Conservation (phyloP, 2,113 vertebrate species). For the Mola mola region DNA sequence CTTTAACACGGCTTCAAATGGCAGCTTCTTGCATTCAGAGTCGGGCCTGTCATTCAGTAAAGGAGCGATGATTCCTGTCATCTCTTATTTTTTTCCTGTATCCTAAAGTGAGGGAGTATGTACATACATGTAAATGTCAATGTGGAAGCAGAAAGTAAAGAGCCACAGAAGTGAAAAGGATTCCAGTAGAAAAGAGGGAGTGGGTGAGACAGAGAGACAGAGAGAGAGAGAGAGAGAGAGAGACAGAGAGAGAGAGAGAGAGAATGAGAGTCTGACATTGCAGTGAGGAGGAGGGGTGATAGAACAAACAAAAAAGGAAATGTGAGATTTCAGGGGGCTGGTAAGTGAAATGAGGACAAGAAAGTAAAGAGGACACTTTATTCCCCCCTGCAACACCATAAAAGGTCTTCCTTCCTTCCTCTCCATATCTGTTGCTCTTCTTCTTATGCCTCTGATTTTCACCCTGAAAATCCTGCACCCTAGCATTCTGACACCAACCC, state of each 20-base stretch:
- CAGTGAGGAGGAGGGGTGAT: not conserved
- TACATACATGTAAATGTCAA: too few species aligned
- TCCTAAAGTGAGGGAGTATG: constrained; percentile 22
- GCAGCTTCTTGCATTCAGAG: too few species aligned
- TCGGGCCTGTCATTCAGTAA: too few species aligned
- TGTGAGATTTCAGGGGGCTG: constrained; percentile 51
- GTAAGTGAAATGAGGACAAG: constrained; percentile 56
- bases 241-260: not conserved
- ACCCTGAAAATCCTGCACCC: not conserved
- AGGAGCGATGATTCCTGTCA: too few species aligned
- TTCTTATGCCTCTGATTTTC: not conserved
- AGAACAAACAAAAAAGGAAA: constrained; percentile 41
- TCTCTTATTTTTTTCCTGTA: too few species aligned
- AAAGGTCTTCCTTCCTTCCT: constrained; percentile 57
- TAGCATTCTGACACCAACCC: not conserved
- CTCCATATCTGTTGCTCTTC: constrained; percentile 24
- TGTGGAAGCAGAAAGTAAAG: constrained; percentile 63
- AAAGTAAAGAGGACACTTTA: constrained; percentile 31
- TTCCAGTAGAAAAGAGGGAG: constrained; percentile 54
- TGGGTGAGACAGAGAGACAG: constrained; percentile 39
- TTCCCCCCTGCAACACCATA: constrained; percentile 35
- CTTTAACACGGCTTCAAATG: too few species aligned
- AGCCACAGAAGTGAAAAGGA: constrained; percentile 65
- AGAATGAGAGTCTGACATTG: not conserved
- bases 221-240: constrained; percentile 12